Base-by-base conservation (phyloP, 2,113 vertebrate genomes). In the Lepus timidus region DNA sequence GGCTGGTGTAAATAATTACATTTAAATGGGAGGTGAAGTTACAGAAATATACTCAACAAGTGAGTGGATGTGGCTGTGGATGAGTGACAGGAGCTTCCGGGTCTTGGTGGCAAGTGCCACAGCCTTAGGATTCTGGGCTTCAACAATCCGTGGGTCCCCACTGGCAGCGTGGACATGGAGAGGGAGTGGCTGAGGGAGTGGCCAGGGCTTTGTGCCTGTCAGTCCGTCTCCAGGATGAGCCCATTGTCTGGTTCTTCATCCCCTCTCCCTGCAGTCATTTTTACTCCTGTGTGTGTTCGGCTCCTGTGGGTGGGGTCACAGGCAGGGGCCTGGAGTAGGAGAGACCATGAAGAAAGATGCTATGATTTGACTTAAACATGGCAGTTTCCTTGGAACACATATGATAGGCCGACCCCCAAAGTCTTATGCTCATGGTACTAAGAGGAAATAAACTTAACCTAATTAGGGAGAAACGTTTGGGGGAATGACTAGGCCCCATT, bases 51-150 rank as follows among this genome's bases (percentile, higher is more conserved):
- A 13, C 14, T 4, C 16, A 8, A 49, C 33, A 70, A 36, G 1
- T 9, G 17, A 36, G 36, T 12, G 52, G n/a, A 14, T 27, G 1
- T 4, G 27, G 14, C 12, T 10, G 5, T n/a, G 20, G 27, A 58
- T 23, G 52, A 16, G 1, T 10, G 6, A 44, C 2, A 27, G 82
- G 36, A 0, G 0, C 49, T 52, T 39, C 23, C 9, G 58, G n/a
- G 33, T 16, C 10, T 8, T 17, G 36, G 49, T 67, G 61, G 13
- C n/a, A 25, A 31, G n/a, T 4, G 22, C 9, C 39, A 36, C 9
- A 23, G 67, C 52, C 84, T 29, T 49, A 39, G 84, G 52, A 70
- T 23, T 49, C 65, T 29, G 31, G 16, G 33, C n/a, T 33, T 11
- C 2, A n/a, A 11, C 5, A 23, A 16, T 17, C 27, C 52, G 19